Evolutionary conservation across 2,797 vertebrate genomes (phyloP).

Genomic region (Mallotus villosus): DNA sequence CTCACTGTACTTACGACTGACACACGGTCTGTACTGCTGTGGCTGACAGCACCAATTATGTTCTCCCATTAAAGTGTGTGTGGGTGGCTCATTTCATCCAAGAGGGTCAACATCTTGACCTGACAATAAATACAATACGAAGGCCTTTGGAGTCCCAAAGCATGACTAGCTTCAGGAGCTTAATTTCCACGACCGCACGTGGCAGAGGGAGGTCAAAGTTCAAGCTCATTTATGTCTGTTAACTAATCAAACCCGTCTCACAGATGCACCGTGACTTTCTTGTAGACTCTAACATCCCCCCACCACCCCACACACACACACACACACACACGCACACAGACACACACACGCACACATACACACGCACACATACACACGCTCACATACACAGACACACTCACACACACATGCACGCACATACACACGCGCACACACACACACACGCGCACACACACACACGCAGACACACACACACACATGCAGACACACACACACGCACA

Average conservation of each 20-base stretch:
- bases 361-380: neutral
- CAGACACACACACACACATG: too few species aligned
- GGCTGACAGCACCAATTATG: constrained; percentile 48
- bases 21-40: constrained; percentile 25
- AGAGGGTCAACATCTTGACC: constrained; percentile 40
- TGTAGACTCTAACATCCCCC: too few species aligned
- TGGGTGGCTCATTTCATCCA: constrained; percentile 31
- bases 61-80: constrained; percentile 39
- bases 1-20: constrained; percentile 27
- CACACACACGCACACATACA: too few species aligned
- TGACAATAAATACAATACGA: constrained; percentile 29
- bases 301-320: too few species aligned
- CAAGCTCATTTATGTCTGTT: neutral
- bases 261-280: neutral
- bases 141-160: neutral
- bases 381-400: too few species aligned
- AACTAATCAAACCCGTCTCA: neutral
- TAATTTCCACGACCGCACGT: neutral
- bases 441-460: too few species aligned
- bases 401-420: too few species aligned
- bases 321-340: too few species aligned
- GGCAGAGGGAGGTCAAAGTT: neutral
- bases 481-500: too few species aligned
- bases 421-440: too few species aligned
- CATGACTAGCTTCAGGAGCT: neutral